Evolutionary conservation across 92 coral and sea anemone genomes (phyloP).

Genomic region (Palythoa grandis): DNA sequence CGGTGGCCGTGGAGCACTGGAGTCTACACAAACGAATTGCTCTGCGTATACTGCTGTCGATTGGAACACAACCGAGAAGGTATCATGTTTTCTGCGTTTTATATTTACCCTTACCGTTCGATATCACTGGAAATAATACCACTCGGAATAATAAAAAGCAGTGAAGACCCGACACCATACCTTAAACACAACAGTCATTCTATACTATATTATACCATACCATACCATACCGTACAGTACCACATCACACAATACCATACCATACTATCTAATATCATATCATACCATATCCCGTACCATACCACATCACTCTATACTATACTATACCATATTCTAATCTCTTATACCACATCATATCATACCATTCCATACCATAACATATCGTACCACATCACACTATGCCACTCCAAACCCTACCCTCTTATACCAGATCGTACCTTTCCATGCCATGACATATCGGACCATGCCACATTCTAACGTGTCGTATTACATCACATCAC

Average conservation of each 20-base stretch:
- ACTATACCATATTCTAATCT: too few species aligned
- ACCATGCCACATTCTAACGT: too few species aligned
- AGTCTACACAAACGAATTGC: constrained; percentile 96
- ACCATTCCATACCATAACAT: too few species aligned
- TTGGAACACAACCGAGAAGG: constrained; percentile 96
- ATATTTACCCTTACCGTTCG: not conserved
- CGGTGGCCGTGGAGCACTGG: constrained; percentile 98
- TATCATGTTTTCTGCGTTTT: not conserved
- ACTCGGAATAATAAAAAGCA: not conserved
- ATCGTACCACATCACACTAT: too few species aligned
- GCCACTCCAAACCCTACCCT: too few species aligned
- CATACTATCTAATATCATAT: not conserved
- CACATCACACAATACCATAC: not conserved
- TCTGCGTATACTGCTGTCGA: constrained; percentile 76
- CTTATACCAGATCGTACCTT: too few species aligned
- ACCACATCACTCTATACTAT: not conserved
- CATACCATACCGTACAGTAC: not conserved
- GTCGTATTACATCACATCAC: not conserved
- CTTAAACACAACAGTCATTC: not conserved
- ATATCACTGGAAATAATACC: too few species aligned
- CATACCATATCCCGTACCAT: not conserved
- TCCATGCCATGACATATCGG: too few species aligned
- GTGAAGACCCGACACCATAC: not conserved
- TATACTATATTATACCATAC: not conserved
- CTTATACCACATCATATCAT: too few species aligned